These are phyloP conservation scores for Morphnarchus princeps DNA, from an alignment of 2,113 vertebrate genomes.

Conservation along the genomic window DNA sequence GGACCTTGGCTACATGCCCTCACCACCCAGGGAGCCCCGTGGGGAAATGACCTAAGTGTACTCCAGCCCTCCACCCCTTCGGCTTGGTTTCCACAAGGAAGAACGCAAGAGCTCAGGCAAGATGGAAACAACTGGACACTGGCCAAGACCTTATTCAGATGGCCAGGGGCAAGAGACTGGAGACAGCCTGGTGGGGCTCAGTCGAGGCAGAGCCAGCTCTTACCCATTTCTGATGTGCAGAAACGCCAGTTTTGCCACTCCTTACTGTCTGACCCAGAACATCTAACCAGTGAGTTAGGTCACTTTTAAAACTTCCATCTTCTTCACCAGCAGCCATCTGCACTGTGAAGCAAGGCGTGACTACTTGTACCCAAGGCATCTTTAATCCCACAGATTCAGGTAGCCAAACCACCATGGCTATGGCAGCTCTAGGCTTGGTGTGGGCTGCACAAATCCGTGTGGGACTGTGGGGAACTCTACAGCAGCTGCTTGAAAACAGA, in stretches of 20 bases:
- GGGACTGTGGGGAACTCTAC: not conserved
- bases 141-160: not conserved
- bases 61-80: not conserved
- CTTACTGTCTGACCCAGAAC: not conserved
- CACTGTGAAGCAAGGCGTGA: not conserved
- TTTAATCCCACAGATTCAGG: not conserved
- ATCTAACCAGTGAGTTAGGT: not conserved
- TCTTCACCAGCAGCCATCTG: not conserved
- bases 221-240: not conserved
- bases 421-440: not conserved
- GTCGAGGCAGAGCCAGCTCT: not conserved
- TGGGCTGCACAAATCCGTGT: not conserved
- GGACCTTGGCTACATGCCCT: not conserved
- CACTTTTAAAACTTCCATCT: not conserved
- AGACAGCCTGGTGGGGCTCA: not conserved
- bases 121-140: not conserved
- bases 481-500: not conserved
- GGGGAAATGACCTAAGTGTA: slow-evolving; percentile 17
- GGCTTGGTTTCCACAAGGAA: not conserved
- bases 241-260: not conserved
- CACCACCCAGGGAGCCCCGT: not conserved
- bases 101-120: not conserved
- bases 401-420: not conserved
- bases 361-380: not conserved
- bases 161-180: not conserved